Evolutionary conservation across 2,113 vertebrate genomes (phyloP).

Genomic region (Lasiurus borealis): DNA sequence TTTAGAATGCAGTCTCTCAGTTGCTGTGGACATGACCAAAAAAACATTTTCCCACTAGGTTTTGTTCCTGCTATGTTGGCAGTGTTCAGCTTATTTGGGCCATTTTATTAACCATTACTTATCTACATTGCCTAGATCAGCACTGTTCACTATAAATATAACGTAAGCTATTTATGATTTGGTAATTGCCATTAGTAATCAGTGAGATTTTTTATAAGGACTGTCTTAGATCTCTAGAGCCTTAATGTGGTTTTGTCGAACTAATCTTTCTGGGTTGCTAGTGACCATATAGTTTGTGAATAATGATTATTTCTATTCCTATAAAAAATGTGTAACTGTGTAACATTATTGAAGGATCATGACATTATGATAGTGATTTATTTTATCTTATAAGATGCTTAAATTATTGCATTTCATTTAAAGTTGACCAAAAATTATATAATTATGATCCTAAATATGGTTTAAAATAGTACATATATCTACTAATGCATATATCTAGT

Average conservation of each 20-base stretch:
- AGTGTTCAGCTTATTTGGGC: constrained; percentile 82
- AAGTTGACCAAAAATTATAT: not conserved
- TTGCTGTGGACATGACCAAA: constrained; percentile 93
- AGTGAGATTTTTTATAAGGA: not conserved
- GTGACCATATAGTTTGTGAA: not conserved
- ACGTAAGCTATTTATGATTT: not conserved
- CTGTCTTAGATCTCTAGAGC: not conserved
- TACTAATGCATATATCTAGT: not conserved
- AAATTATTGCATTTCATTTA: constrained; percentile 9
- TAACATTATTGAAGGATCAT: not conserved
- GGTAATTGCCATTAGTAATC: not conserved
- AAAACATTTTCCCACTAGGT: constrained; percentile 87
- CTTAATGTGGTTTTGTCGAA: not conserved
- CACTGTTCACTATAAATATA: not conserved
- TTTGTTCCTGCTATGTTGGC: constrained; percentile 10
- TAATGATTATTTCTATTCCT: not conserved
- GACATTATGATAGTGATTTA: not conserved
- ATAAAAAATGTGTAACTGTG: not conserved
- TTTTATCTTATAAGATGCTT: not conserved
- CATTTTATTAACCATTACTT: constrained; percentile 43
- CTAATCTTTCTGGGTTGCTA: not conserved
- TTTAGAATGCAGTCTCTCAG: constrained; percentile 88
- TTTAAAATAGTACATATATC: not conserved
- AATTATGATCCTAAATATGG: constrained; percentile 7
- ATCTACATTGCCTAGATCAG: not conserved